These are phyloP conservation scores for Parnassius smintheus DNA, from an alignment of 2,888 invertebrate species.

Conservation along the genomic window DNA sequence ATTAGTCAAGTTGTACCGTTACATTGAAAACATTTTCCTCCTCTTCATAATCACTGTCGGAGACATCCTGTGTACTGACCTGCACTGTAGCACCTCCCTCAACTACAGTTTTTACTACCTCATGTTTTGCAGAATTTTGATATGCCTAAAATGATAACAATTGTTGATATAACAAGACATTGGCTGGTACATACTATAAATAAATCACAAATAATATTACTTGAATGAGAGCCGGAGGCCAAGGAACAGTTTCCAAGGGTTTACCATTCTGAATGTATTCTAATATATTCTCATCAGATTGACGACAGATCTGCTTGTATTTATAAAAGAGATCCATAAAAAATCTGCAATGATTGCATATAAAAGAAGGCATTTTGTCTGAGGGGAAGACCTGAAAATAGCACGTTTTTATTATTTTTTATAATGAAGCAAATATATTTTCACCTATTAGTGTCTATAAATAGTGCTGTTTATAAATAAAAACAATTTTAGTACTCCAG, in stretches of 20 bases:
- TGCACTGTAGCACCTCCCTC: slow-evolving; percentile 66
- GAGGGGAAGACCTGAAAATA: slow-evolving; percentile 78
- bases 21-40: slow-evolving; percentile 66
- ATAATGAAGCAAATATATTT: not conserved
- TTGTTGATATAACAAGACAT: not conserved
- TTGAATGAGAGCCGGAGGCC: slow-evolving; percentile 64
- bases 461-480: not conserved
- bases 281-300: slow-evolving; percentile 86
- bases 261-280: slow-evolving; percentile 85
- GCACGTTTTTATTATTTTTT: slow-evolving; percentile 1
- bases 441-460: not conserved
- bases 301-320: slow-evolving; percentile 88
- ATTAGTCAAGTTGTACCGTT: slow-evolving; percentile 47
- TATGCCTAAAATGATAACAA: slow-evolving; percentile 18
- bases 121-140: slow-evolving; percentile 40
- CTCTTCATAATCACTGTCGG: slow-evolving; percentile 61
- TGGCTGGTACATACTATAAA: not conserved
- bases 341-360: slow-evolving; percentile 85
- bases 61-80: slow-evolving; percentile 58
- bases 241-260: slow-evolving; percentile 75
- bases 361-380: slow-evolving; percentile 88
- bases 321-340: slow-evolving; percentile 86
- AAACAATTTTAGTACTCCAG: no score
- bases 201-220: slow-evolving; percentile 42
- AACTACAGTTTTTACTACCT: slow-evolving; percentile 54